phyloP scores from a whole-genome alignment of 1,140 invertebrate genomes.

The Drosophila prosaltans region DNA sequence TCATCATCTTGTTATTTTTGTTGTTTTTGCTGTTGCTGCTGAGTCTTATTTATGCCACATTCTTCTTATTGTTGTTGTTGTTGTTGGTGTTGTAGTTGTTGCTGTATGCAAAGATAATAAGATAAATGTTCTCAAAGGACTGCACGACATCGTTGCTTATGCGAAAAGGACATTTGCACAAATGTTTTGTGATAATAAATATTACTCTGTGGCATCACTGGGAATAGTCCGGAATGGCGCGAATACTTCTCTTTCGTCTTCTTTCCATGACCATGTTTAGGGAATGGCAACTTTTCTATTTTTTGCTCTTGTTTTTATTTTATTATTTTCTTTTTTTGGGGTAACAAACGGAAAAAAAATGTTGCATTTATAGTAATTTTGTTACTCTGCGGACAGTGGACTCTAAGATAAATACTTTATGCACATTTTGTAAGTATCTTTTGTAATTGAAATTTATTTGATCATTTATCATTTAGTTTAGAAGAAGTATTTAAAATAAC shows the following conservation, averaged over 20 bases:
- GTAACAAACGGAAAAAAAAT: slow-evolving; percentile 38
- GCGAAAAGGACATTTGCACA: slow-evolving; percentile 79
- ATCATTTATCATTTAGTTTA: not conserved
- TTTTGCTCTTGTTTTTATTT: not conserved
- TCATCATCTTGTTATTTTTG: slow-evolving; percentile 54
- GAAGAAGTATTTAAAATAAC: not conserved
- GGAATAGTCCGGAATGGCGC: slow-evolving; percentile 31
- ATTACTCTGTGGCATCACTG: slow-evolving; percentile 75
- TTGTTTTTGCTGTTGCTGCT: slow-evolving; percentile 37
- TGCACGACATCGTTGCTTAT: slow-evolving; percentile 78
- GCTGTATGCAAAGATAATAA: slow-evolving; percentile 80
- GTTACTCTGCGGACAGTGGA: slow-evolving; percentile 44
- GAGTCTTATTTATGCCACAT: slow-evolving; percentile 78
- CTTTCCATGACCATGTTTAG: slow-evolving; percentile 35
- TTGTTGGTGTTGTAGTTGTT: slow-evolving; percentile 37
- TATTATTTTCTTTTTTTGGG: not conserved
- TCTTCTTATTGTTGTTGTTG: slow-evolving; percentile 46
- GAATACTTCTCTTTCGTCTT: slow-evolving; percentile 5
- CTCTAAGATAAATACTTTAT: slow-evolving; percentile 20
- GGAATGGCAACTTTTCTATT: slow-evolving; percentile 31
- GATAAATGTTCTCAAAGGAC: slow-evolving; percentile 80
- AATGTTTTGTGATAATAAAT: slow-evolving; percentile 81
- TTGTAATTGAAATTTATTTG: slow-evolving; percentile 73
- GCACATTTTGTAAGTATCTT: slow-evolving; percentile 49
- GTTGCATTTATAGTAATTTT: slow-evolving; percentile 54